Evolutionary conservation across 2,113 vertebrate genomes (phyloP).

Genomic region (Pitta sordida): DNA sequence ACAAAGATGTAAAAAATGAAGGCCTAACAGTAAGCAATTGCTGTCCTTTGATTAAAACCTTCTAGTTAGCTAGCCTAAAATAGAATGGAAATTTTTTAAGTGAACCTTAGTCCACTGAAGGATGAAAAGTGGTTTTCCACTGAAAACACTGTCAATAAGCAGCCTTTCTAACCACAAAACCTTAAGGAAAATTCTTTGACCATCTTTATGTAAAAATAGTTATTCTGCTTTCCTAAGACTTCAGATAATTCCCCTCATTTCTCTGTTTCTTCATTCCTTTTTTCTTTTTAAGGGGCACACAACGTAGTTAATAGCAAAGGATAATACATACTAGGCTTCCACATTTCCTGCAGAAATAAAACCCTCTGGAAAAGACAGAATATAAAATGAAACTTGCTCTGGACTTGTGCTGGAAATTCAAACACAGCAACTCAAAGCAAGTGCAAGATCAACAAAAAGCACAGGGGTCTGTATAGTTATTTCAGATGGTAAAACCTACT

Average conservation of each 20-base stretch:
- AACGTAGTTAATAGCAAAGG: not conserved
- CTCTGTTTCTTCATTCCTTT: not conserved
- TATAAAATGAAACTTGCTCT: not conserved
- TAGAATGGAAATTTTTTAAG: not conserved
- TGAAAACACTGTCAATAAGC: not conserved
- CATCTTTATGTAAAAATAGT: not conserved
- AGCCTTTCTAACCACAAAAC: not conserved
- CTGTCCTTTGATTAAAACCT: not conserved
- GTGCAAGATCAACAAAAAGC: not conserved
- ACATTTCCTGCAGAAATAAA: not conserved
- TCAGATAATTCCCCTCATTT: not conserved
- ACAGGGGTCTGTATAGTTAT: not conserved
- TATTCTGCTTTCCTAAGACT: not conserved
- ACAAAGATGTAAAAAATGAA: not conserved
- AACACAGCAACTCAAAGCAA: not conserved
- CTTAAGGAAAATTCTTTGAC: not conserved
- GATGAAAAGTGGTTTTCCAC: not conserved
- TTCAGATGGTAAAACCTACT: not conserved
- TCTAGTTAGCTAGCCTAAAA: slow-evolving; percentile 9
- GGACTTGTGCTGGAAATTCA: not conserved
- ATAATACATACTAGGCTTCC: not conserved
- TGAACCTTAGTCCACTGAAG: not conserved
- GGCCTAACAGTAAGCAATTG: not conserved
- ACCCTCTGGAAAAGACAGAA: not conserved
- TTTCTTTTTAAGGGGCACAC: not conserved